These are phyloP conservation scores for Ferdinandea cuprea DNA, from an alignment of 2,888 invertebrate genomes.

Conservation along the genomic window DNA sequence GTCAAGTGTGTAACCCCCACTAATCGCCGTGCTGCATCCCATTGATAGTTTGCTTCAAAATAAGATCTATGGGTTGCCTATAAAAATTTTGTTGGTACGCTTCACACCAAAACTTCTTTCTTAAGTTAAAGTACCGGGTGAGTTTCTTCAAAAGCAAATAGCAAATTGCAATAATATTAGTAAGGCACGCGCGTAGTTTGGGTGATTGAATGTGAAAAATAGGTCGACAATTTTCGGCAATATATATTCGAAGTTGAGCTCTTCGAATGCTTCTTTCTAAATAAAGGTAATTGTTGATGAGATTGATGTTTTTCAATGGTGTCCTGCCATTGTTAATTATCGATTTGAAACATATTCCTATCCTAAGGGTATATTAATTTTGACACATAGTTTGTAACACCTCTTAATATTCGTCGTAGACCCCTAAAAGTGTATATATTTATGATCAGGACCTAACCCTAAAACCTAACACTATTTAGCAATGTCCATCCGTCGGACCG, in stretches of 20 bases:
- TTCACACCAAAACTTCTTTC: slow-evolving; percentile 1
- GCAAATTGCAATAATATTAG: slow-evolving; percentile 6
- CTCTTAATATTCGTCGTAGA: too few relatives aligned
- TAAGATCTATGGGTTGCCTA: too few relatives aligned
- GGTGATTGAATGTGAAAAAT: slow-evolving; percentile 17
- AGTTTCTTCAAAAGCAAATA: neutral
- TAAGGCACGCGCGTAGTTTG: slow-evolving; percentile 1
- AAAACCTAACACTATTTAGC: too few relatives aligned
- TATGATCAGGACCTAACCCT: too few relatives aligned
- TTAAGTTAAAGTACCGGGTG: slow-evolving; percentile 1
- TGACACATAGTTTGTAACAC: too few relatives aligned
- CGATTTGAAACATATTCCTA: slow-evolving; percentile 1
- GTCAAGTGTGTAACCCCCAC: slow-evolving; percentile 12
- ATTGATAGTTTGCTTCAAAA: too few relatives aligned
- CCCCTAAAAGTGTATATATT: too few relatives aligned
- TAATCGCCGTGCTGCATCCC: slow-evolving; percentile 1
- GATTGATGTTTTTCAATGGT: slow-evolving; percentile 1
- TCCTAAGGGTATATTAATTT: too few relatives aligned
- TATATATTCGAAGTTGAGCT: neutral
- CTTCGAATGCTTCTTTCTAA: slow-evolving; percentile 9
- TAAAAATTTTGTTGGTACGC: neutral
- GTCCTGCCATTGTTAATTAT: neutral
- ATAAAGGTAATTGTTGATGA: slow-evolving; percentile 1
- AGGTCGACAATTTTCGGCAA: slow-evolving; percentile 19
- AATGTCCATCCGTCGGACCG: too few relatives aligned